Conservation (phyloP, 2,888 invertebrate genomes). For the Drosophila anceps region DNA sequence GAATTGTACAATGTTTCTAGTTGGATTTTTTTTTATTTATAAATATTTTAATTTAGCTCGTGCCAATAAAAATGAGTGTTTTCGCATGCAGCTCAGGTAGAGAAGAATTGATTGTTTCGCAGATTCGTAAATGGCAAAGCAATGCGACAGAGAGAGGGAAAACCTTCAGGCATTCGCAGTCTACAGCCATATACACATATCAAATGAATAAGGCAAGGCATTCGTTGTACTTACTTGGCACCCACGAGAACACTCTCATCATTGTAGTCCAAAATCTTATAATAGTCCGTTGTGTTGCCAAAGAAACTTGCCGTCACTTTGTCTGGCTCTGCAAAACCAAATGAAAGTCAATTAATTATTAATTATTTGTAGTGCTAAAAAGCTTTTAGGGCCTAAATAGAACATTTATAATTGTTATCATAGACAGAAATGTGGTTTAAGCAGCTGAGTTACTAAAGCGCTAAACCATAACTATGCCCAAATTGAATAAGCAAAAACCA, state of each 20-base stretch:
- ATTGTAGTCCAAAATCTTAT: slow-evolving; percentile 95
- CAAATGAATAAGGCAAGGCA: slow-evolving; percentile 10
- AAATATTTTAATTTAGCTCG: slow-evolving; percentile 58
- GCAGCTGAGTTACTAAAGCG: background rate
- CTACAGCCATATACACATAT: background rate
- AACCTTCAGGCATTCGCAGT: slow-evolving; percentile 15
- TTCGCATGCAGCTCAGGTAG: slow-evolving; percentile 57
- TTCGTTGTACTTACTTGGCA: slow-evolving; percentile 89
- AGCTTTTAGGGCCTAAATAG: background rate
- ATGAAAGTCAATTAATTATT: slow-evolving; percentile 55
- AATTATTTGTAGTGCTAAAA: background rate
- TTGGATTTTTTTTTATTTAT: slow-evolving; percentile 36
- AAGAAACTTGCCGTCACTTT: slow-evolving; percentile 91
- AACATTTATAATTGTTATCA: background rate
- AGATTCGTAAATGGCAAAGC: slow-evolving; percentile 28
- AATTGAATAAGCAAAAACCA: too few relatives aligned
- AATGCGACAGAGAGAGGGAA: slow-evolving; percentile 12
- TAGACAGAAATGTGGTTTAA: background rate
- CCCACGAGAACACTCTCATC: slow-evolving; percentile 94
- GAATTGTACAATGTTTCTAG: slow-evolving; percentile 47
- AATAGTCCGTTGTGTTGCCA: slow-evolving; percentile 93
- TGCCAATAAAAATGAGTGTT: slow-evolving; percentile 54
- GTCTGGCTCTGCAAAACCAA: slow-evolving; percentile 88
- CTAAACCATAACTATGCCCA: too few relatives aligned
- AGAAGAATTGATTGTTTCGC: slow-evolving; percentile 37